A percentile compares a stretch with the other conserved stretches of the same genome.
Evolutionary conservation across 2,888 invertebrate species (phyloP).

Genomic region (Polia nebulosa): DNA sequence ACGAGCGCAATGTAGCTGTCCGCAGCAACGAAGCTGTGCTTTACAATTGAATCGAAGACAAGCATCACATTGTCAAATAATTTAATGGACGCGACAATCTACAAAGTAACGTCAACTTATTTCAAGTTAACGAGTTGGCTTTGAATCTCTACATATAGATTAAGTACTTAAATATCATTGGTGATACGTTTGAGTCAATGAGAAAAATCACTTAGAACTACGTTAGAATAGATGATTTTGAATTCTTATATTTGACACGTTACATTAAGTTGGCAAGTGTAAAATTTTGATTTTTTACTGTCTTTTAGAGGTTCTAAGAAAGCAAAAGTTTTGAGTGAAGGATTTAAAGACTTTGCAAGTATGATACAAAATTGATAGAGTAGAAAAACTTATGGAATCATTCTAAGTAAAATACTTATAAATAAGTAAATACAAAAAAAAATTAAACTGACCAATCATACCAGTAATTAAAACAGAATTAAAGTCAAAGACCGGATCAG

Average conservation of each 20-base stretch:
- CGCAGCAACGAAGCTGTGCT: background rate
- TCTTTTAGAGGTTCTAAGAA: conserved; percentile 34
- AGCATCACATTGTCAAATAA: conserved; percentile 15
- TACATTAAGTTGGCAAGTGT: conserved; percentile 67
- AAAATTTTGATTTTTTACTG: conserved; percentile 52
- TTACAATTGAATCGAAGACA: conserved; percentile 10
- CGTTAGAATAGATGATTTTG: conserved; percentile 59
- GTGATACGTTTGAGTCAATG: conserved; percentile 70
- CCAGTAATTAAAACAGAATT: background rate
- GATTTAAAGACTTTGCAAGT: background rate
- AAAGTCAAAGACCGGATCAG: too few relatives aligned
- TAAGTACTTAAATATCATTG: conserved; percentile 71
- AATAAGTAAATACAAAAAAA: background rate
- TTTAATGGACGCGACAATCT: conserved; percentile 28
- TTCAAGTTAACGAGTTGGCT: conserved; percentile 25
- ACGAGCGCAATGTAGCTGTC: background rate
- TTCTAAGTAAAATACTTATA: background rate
- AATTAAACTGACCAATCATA: background rate
- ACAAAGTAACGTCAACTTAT: conserved; percentile 29
- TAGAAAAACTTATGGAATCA: background rate
- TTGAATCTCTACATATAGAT: conserved; percentile 58
- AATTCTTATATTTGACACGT: conserved; percentile 63
- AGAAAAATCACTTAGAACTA: conserved; percentile 65
- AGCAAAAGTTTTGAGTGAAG: background rate
- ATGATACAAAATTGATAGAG: background rate